These are phyloP conservation scores for Aegotheles bennettii DNA, from an alignment of 2,113 vertebrate species.

Conservation along the genomic window DNA sequence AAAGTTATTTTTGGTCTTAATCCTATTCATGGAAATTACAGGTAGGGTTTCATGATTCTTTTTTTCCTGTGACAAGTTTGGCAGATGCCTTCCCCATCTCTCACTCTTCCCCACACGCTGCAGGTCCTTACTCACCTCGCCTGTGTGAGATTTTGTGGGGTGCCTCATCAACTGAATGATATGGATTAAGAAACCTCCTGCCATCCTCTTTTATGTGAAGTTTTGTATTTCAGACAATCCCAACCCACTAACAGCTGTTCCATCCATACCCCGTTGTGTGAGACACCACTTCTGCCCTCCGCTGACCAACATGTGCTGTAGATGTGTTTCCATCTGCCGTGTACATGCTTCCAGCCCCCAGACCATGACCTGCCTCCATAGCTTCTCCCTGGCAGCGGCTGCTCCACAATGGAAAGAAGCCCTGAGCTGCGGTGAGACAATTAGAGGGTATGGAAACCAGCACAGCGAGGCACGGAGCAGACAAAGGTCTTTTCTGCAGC, in stretches of 20 bases:
- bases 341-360: not conserved
- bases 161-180: not conserved
- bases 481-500: not conserved
- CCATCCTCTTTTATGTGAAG: not conserved
- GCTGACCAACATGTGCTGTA: accelerated
- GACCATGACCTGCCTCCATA: not conserved
- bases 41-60: not conserved
- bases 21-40: not conserved
- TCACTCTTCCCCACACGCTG: not conserved
- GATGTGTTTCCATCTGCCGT: too few species aligned
- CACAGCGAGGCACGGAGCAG: not conserved
- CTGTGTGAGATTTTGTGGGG: not conserved
- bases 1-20: not conserved
- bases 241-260: not conserved
- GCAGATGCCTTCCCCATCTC: not conserved
- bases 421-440: not conserved
- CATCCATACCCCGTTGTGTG: not conserved
- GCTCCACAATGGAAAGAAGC: not conserved
- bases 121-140: not conserved
- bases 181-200: not conserved
- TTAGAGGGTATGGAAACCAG: not conserved
- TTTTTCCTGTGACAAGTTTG: not conserved
- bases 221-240: not conserved
- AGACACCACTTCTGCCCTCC: not conserved
- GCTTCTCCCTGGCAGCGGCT: not conserved